Percentiles rank a stretch among this genome's conserved stretches.
Evolutionary conservation across 2,113 vertebrate species (phyloP).

Genomic region (Tragelaphus strepsiceros): DNA sequence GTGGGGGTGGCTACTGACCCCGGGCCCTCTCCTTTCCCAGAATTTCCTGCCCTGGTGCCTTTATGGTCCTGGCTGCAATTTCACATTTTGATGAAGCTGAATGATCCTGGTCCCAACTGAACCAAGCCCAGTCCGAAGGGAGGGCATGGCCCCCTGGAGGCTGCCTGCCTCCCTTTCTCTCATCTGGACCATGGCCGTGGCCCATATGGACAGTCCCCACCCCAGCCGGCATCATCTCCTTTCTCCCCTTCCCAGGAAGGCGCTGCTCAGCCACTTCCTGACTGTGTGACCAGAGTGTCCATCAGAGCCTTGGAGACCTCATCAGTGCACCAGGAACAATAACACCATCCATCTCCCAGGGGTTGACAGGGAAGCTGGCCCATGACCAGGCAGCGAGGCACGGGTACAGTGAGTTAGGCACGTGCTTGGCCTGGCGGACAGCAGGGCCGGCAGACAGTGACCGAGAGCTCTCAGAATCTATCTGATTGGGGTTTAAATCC

Average conservation of each 20-base stretch:
- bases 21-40: background rate
- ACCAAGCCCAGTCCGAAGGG: background rate
- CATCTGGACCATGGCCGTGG: accelerated
- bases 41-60: background rate
- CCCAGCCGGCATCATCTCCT: background rate
- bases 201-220: background rate
- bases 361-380: background rate
- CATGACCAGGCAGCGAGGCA: background rate
- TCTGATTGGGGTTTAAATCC: background rate
- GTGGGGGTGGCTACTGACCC: background rate
- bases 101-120: background rate
- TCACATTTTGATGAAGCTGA: background rate
- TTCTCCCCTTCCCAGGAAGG: background rate
- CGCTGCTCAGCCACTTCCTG: background rate
- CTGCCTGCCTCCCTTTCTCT: too few species aligned
- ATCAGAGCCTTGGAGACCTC: background rate
- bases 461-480: background rate
- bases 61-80: background rate
- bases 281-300: background rate
- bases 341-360: background rate
- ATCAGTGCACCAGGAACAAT: background rate
- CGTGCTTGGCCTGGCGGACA: background rate
- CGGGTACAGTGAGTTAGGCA: background rate
- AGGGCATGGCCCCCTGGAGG: background rate
- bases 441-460: background rate